Base-by-base conservation (phyloP, 2,113 vertebrate genomes). In the Pomatorhinus ruficollis region DNA sequence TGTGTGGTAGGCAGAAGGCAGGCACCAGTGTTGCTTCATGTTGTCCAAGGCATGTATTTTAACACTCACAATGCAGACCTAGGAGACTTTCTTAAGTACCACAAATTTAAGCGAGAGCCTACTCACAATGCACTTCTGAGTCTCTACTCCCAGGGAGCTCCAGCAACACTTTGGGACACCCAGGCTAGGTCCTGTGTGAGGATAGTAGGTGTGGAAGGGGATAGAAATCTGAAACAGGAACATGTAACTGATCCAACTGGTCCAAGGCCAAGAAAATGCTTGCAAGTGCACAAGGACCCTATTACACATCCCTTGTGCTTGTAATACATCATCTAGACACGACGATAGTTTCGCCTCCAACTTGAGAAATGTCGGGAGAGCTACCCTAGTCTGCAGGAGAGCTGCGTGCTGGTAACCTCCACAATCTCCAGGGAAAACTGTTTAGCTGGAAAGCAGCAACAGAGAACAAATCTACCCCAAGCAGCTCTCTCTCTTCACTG, bases 281-380 rank as follows among this genome's bases (percentile, higher is more conserved):
- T 91, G 44, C 1, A 3, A 84, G 81, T 61, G 50, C 78, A 87
- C 45, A 76, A 31, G 71, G 66, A 42, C 59, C 35, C 53, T 72
- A 54, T 93, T 83, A 93, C 78, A 91, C 35, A 88, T 54, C 75
- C 78, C 85, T 59, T 59, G 53, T 54, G 87, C 74, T 77, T 82
- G 40, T 57, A 64, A 95, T 65, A 70, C 35, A 93, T 93, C 93
- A 91, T 54, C 65, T 31, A 76, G 74, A 64, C 65, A 71, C 47
- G 49, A 54, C 2, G 35, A 81, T 24, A 83, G 47, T 53, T 90
- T 54, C 78, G 33, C 24, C 57, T 90, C 74, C 47, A 31, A 72
- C 59, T 80, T 77, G 71, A 59, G 71, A 54, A 50, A 77, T 0
- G 2, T 33, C 0, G 2, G 31, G 5, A 72, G 28, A 76, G 21